Evolutionary conservation across 2,113 vertebrate species (phyloP).

Genomic region (Paralichthys olivaceus): DNA sequence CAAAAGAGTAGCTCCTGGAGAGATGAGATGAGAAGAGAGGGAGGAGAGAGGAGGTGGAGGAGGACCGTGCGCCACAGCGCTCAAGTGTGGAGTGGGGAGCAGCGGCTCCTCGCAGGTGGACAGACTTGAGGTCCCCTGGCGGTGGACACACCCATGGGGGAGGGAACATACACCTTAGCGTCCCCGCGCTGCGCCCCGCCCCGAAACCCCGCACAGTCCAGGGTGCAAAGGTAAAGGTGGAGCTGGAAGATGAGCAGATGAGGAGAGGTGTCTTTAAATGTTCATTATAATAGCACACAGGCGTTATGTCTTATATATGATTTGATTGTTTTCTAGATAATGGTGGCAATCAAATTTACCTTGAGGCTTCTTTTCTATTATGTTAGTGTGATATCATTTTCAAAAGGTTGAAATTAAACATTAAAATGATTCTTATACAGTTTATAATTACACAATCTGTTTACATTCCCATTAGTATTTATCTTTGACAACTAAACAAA

Average conservation of each 20-base stretch:
- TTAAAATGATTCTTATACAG: too few relatives aligned
- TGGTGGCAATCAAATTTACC: too few relatives aligned
- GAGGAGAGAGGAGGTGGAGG: background rate
- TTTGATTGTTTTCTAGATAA: too few relatives aligned
- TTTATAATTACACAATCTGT: too few relatives aligned
- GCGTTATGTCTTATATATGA: too few relatives aligned
- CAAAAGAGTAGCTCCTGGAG: slow-evolving; percentile 67
- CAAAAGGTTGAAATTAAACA: too few relatives aligned
- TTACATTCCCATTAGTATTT: too few relatives aligned
- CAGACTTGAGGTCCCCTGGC: slow-evolving; percentile 63
- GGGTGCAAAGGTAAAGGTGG: background rate
- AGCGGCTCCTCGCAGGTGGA: slow-evolving; percentile 82
- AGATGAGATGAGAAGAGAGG: background rate
- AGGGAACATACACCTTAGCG: slow-evolving; percentile 79
- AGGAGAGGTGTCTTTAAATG: background rate
- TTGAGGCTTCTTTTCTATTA: too few relatives aligned
- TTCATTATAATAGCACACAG: background rate
- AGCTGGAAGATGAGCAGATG: background rate
- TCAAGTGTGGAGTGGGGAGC: slow-evolving; percentile 54
- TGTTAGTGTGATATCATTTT: too few relatives aligned
- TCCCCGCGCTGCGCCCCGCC: slow-evolving; percentile 46
- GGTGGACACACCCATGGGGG: slow-evolving; percentile 81
- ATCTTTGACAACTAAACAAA: too few relatives aligned
- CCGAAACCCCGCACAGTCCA: slow-evolving; percentile 23
- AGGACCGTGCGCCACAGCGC: slow-evolving; percentile 33